Evolutionary conservation across 2,888 invertebrate genomes (phyloP).

Genomic region (Liposcelis brunnea): DNA sequence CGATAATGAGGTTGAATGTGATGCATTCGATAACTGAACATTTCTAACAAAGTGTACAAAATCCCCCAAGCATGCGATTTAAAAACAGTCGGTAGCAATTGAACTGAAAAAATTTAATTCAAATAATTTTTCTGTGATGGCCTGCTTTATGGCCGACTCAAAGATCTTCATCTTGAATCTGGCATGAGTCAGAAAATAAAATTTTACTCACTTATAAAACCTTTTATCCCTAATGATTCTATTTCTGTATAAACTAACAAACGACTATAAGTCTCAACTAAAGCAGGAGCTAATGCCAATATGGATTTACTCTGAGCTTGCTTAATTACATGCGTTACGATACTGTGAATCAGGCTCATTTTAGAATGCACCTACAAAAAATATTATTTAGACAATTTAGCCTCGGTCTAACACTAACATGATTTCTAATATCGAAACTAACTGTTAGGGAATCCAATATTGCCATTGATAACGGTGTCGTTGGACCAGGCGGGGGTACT

Average conservation of each 20-base stretch:
- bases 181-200: conserved; percentile 6
- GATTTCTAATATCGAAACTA: too few relatives aligned
- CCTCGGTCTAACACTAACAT: too few relatives aligned
- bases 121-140: conserved; percentile 3
- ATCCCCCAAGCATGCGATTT: conserved; percentile 91
- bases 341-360: conserved; percentile 76
- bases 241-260: conserved; percentile 90
- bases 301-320: conserved; percentile 73
- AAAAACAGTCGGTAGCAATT: conserved; percentile 76
- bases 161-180: too few relatives aligned
- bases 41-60: conserved; percentile 84
- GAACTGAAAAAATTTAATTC: conserved; percentile 35
- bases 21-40: conserved; percentile 92
- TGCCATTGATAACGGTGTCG: conserved; percentile 79
- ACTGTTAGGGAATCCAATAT: conserved; percentile 76
- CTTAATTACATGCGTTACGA: conserved; percentile 79
- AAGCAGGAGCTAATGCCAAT: conserved; percentile 71
- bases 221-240: conserved; percentile 90
- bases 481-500: conserved; percentile 34
- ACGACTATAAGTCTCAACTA: conserved; percentile 88
- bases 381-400: background rate
- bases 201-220: conserved; percentile 65
- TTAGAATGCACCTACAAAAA: conserved; percentile 60
- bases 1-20: conserved; percentile 93
- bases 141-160: too few relatives aligned